phyloP scores from a whole-genome alignment of 2,888 invertebrate species.

The Hesperia comma region DNA sequence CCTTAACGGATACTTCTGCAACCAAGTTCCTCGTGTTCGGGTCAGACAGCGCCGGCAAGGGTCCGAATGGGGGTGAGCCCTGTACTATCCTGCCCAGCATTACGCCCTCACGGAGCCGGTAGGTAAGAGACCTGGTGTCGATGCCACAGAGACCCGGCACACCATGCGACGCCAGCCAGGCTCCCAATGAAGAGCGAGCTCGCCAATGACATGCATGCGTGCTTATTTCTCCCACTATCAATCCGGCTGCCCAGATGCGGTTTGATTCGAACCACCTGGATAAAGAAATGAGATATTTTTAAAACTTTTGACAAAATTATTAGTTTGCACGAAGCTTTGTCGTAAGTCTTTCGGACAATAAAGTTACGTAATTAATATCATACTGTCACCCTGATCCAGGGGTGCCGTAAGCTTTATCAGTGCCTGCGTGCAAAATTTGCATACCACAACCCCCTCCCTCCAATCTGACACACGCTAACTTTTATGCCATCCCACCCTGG shows the following conservation, averaged over 20 bases:
- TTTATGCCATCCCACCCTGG: too few relatives aligned
- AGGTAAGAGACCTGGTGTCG: constrained; percentile 96
- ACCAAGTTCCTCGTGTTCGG: constrained; percentile 96
- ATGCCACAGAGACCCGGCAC: constrained; percentile 96
- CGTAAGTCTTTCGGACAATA: too few relatives aligned
- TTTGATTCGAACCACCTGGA: constrained; percentile 95
- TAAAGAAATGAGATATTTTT: not conserved
- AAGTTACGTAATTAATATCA: too few relatives aligned
- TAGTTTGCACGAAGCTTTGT: too few relatives aligned
- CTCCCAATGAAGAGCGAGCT: constrained; percentile 89
- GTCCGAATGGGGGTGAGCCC: constrained; percentile 73
- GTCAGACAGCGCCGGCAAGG: constrained; percentile 82
- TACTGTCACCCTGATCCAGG: too few relatives aligned
- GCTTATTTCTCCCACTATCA: constrained; percentile 96
- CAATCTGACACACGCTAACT: too few relatives aligned
- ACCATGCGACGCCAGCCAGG: constrained; percentile 91
- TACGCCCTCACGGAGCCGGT: constrained; percentile 94
- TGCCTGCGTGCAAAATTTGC: too few relatives aligned
- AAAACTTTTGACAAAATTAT: too few relatives aligned
- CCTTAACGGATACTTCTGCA: constrained; percentile 93
- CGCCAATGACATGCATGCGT: constrained; percentile 96
- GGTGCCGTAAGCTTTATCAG: too few relatives aligned
- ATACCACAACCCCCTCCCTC: too few relatives aligned
- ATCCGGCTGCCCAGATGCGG: constrained; percentile 94
- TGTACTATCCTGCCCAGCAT: constrained; percentile 89